Base-by-base conservation (phyloP, 2,113 vertebrate species). In the Henicopernis longicauda region DNA sequence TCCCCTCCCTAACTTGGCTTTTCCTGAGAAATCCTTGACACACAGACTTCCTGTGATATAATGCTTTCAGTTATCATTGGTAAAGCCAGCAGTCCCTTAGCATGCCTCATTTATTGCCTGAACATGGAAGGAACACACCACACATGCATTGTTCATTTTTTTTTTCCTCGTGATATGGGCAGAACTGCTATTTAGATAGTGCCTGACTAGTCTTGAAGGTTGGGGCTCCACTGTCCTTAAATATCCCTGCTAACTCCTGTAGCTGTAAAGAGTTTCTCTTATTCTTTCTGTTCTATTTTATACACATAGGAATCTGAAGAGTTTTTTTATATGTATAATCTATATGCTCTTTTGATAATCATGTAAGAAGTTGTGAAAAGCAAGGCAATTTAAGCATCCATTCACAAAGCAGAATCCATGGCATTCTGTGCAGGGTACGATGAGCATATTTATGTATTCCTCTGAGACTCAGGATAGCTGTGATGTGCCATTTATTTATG, bases 111-210 rank as follows among this genome's bases (percentile, higher is more conserved):
- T 52, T 69, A 29, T 32, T 55, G 18, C 10, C 45, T 6, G 1
- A 45, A 23, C 3, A 6, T 40, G 16, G 19, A 71, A 91, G 55
- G 49, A 73, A 45, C 0, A 1, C 10, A 47, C 7, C 21, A 34
- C 7, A 1, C 21, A 38, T 22, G 1, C 20, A 27, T 31, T 54
- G 42, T 44, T 54, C 2, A 6, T 17, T 54, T 70, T 67, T 69
- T 74, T 72, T 79, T 72, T n/a, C 44, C 44, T 91, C 0, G 0
- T 70, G 10, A 55, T 50, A 32, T 0, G 3, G 3, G 17, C 13
- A 23, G 9, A 86, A 62, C 20, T 76, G 13, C 34, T 76, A 6
- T 20, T 70, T 62, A 31, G 9, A 4, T 34, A 61, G 14, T 61
- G 23, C 8, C 49, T 80, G 34, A 61, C 15, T 67, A 45, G 17